Evolutionary conservation across 2,888 invertebrate species (phyloP).

Genomic region (Calliphora vomitoria): DNA sequence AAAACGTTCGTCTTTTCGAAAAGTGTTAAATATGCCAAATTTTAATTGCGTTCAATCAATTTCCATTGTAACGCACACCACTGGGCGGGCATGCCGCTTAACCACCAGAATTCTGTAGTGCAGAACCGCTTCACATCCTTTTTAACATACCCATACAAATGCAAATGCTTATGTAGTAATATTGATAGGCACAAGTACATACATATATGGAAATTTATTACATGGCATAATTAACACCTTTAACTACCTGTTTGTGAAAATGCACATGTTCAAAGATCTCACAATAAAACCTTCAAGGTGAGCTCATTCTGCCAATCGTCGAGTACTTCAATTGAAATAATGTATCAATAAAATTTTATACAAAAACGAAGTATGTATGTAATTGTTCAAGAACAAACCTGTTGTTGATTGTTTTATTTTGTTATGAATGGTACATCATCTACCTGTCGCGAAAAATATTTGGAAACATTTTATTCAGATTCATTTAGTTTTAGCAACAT

Average conservation of each 20-base stretch:
- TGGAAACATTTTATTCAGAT: background rate
- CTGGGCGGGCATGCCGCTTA: background rate
- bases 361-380: background rate
- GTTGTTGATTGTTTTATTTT: too few species aligned
- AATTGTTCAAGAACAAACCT: background rate
- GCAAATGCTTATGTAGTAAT: too few species aligned
- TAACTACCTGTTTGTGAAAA: constrained; percentile 32
- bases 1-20: background rate
- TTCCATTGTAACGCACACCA: constrained; percentile 7
- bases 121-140: background rate
- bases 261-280: background rate
- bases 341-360: constrained; percentile 2
- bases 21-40: constrained; percentile 1
- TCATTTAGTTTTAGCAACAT: background rate
- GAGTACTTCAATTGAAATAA: constrained; percentile 6
- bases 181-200: too few species aligned
- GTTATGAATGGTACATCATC: background rate
- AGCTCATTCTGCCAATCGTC: background rate
- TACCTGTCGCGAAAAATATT: background rate
- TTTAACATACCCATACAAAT: background rate
- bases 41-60: constrained; percentile 30
- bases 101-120: constrained; percentile 12
- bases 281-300: constrained; percentile 7
- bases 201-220: background rate
- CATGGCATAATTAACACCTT: constrained; percentile 42